Percentiles rank a stretch among this genome's conserved stretches.
phyloP scores from a whole-genome alignment of 2,888 invertebrate genomes.

The Orthosia incerta region DNA sequence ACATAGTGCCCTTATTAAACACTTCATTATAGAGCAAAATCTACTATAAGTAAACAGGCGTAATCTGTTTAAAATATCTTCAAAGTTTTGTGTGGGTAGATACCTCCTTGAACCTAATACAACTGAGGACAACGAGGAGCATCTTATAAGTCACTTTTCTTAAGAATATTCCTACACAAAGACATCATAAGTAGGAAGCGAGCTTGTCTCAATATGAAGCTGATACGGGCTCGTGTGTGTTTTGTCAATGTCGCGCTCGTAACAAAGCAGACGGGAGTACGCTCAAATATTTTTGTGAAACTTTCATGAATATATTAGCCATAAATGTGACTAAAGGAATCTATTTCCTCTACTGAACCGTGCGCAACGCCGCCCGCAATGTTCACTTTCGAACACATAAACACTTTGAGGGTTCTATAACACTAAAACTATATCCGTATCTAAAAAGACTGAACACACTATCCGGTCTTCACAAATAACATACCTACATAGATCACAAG shows the following conservation, averaged over 20 bases:
- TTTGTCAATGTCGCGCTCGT: constrained; percentile 77
- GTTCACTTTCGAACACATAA: constrained; percentile 41
- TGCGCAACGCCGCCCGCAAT: constrained; percentile 40
- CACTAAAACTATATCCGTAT: constrained; percentile 20
- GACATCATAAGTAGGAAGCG: constrained; percentile 66
- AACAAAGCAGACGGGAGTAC: constrained; percentile 83
- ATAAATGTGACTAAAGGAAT: constrained; percentile 90
- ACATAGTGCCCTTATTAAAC: too few relatives aligned
- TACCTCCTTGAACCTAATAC: constrained; percentile 26
- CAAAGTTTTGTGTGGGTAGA: neutral
- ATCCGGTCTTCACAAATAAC: neutral
- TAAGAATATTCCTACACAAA: constrained; percentile 64
- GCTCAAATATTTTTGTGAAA: constrained; percentile 88
- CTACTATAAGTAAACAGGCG: neutral
- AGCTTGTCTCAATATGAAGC: constrained; percentile 74
- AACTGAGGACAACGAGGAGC: constrained; percentile 17
- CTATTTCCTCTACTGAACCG: constrained; percentile 83
- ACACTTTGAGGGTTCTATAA: constrained; percentile 25
- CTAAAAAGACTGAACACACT: constrained; percentile 9
- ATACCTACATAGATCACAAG: constrained; percentile 2
- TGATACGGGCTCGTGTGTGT: constrained; percentile 74
- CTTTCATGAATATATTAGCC: constrained; percentile 91
- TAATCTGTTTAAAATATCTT: neutral
- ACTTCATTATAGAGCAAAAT: neutral
- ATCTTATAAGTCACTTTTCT: constrained; percentile 45